Evolutionary conservation across 2,888 invertebrate genomes (phyloP).

Genomic region (Aplocera efformata): DNA sequence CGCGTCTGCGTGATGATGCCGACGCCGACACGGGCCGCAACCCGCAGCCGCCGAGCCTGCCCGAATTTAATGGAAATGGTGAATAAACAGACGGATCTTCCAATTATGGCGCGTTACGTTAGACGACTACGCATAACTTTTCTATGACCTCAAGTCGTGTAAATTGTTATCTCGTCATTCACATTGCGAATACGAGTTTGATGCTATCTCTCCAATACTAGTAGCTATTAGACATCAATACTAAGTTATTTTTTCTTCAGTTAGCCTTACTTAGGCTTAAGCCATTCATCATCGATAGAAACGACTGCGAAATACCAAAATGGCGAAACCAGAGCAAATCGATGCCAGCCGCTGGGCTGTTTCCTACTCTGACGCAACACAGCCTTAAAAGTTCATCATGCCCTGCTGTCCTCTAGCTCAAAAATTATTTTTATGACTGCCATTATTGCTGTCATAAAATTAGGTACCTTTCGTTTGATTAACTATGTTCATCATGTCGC

Average conservation of each 20-base stretch:
- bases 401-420: background rate
- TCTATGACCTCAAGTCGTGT: constrained; percentile 19
- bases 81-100: constrained; percentile 21
- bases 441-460: constrained; percentile 10
- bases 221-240: too few relatives aligned
- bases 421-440: constrained; percentile 7
- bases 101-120: constrained; percentile 23
- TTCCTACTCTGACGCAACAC: constrained; percentile 14
- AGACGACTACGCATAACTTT: constrained; percentile 25
- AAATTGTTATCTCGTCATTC: constrained; percentile 6
- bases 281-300: too few relatives aligned
- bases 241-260: too few relatives aligned
- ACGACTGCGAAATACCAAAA: background rate
- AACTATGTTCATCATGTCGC: constrained; percentile 1
- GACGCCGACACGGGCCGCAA: constrained; percentile 23
- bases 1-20: constrained; percentile 45
- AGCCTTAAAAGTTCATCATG: constrained; percentile 12
- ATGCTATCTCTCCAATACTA: too few relatives aligned
- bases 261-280: too few relatives aligned
- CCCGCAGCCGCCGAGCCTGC: constrained; percentile 28
- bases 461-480: constrained; percentile 7
- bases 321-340: constrained; percentile 15
- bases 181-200: background rate
- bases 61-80: constrained; percentile 29
- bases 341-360: constrained; percentile 5